Base-by-base conservation (phyloP, 37 sponge, comb jelly and placozoan genomes). In the Cladorhizidae sp. region DNA sequence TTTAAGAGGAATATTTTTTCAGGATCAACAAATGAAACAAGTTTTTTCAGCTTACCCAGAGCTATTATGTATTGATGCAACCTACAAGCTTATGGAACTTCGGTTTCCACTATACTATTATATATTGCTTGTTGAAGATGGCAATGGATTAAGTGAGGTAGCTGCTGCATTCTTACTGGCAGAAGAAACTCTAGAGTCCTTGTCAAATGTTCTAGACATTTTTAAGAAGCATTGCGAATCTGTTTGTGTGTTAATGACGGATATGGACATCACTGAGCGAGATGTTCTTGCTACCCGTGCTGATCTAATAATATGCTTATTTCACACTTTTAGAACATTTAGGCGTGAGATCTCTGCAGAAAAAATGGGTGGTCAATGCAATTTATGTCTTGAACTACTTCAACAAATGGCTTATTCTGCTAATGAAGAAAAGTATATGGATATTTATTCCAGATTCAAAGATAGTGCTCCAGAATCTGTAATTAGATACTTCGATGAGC, bases 61-160 rank as follows among this genome's bases (percentile, higher is more conserved):
- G 67, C 8, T 87, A 42, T 35, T 87, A 22, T 65, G 56, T 56
- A 63, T 87, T 40, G 81, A 87, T 80, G 81, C 76, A 12, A 87
- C 87, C 23, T 87, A 87, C 33, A 87, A 87, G 58, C 62, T 87
- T 18, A 45, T 77, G 11, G 77, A 87, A 29, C 77, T 87, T 22
- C 42, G 70, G 6, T 35, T 80, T 45, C 88, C 88, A 8, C 8
- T 81, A 22, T 81, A 87, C 56, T n/a, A n/a, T n/a, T n/a, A n/a
- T n/a, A 28, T 87, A 12, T 57, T 87, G 78, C 62, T 87, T 12
- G n/a, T 36, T 41, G 88, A 77, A 42, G 88, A 87, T 76, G 59
- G 74, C 31, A 87, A 87, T 87, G 88, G 82, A 20, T 65, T 71
- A 41, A 87, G 88, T 81, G 88, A 81, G 40, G 58, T 87, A 26